Evolutionary conservation across 2,888 invertebrate genomes (phyloP).

Genomic region (Megastigmus dorsalis): DNA sequence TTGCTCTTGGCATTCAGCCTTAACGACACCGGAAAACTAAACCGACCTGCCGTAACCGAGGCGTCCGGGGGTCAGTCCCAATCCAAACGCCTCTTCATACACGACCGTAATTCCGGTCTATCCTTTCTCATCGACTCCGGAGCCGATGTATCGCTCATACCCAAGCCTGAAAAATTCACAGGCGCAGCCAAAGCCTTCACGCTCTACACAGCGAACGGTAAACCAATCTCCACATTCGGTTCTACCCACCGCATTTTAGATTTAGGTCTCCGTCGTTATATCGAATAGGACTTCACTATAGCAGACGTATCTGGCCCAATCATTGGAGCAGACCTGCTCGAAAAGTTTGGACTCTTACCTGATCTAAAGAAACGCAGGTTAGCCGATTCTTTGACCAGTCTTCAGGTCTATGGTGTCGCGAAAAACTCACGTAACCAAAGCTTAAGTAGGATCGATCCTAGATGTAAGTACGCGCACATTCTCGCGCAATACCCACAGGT

Average conservation of each 20-base stretch:
- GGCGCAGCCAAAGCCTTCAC: background rate
- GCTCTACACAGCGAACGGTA: conserved; percentile 28
- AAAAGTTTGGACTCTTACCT: conserved; percentile 17
- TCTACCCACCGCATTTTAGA: background rate
- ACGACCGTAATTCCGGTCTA: background rate
- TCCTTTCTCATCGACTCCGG: background rate
- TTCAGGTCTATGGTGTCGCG: background rate
- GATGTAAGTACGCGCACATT: background rate
- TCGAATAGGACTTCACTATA: conserved; percentile 22
- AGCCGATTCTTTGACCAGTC: background rate
- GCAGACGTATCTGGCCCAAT: conserved; percentile 22
- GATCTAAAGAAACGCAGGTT: conserved; percentile 15
- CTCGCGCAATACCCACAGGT: background rate
- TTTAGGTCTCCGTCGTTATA: background rate
- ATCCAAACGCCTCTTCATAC: background rate
- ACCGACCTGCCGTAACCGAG: background rate
- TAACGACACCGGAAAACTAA: background rate
- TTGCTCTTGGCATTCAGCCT: background rate
- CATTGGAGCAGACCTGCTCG: conserved; percentile 52
- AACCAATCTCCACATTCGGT: conserved; percentile 8
- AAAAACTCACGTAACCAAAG: conserved; percentile 4
- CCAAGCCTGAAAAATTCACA: background rate
- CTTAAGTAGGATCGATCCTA: background rate
- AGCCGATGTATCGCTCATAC: background rate
- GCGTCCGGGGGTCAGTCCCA: background rate